Base-by-base conservation (phyloP, 2,113 vertebrate genomes). In the Empidonax alnorum region DNA sequence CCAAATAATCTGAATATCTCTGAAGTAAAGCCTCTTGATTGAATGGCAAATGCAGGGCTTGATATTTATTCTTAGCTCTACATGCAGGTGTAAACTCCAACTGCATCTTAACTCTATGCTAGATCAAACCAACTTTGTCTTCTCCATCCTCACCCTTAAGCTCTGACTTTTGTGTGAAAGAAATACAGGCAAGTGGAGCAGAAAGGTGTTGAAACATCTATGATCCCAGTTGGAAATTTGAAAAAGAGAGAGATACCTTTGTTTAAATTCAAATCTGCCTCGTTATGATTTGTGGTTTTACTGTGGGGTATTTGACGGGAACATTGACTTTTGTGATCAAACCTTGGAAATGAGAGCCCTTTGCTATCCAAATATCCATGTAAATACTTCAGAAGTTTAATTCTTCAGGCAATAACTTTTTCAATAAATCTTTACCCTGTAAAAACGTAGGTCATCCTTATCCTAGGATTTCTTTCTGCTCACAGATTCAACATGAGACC, bases 41-140 rank as follows among this genome's bases (percentile, higher is more conserved):
- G 71, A 88, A 90, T 67, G 46, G 75, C 84, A 93, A 92, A 89
- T 84, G 31, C 61, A 72, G 74, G 76, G 78, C 28, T 41, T 92
- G 61, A 31, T 14, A 31, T 71, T 90, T 89, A 63, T 71, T 61
- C 68, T 61, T 67, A 75, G 47, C 22, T 89, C 47, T 84, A 13
- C 23, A 10, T 68, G 65, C 76, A 87, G 52, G 19, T 75, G 56
- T 62, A 87, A 93, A 56, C 20, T 67, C 41, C 35, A 58, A 58
- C 53, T 77, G 79, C 79, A 74, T 83, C 83, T 77, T 69, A 85
- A 93, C n/a, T 84, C 31, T 1, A 0, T 35, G n/a, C 46, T n/a
- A 49, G 27, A 28, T 62, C 18, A 86, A 83, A 49, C 22, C 27
- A 84, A 15, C 17, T 58, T 12, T 42, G 12, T 46, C 46, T 82